Conservation (phyloP, 1,140 invertebrate genomes). For the Drosophila pseudoananassae region DNA sequence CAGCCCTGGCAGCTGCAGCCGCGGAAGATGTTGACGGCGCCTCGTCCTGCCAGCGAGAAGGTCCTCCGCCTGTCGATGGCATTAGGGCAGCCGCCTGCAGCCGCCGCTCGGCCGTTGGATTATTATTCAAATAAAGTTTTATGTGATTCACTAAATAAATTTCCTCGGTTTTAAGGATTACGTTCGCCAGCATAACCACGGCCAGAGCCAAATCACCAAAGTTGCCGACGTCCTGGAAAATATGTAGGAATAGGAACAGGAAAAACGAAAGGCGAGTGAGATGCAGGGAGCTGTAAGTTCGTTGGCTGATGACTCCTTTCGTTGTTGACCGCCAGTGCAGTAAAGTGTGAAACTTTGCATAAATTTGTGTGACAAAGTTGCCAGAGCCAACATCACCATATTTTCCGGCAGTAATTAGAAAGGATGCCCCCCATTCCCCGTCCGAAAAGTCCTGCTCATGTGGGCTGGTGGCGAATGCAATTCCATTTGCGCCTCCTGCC, state of each 20-base stretch:
- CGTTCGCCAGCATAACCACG: constrained; percentile 80
- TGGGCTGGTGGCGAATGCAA: constrained; percentile 45
- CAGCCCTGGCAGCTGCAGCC: constrained; percentile 68
- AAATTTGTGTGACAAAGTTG: constrained; percentile 74
- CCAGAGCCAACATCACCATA: constrained; percentile 73
- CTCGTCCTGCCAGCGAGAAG: constrained; percentile 58
- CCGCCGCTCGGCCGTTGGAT: constrained; percentile 61
- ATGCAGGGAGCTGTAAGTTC: constrained; percentile 24
- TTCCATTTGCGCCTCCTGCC: constrained; percentile 49
- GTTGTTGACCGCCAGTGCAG: constrained; percentile 58
- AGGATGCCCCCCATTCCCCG: constrained; percentile 16
- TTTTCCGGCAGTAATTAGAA: constrained; percentile 75
- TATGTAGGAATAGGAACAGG: not conserved
- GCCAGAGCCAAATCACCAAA: constrained; percentile 83
- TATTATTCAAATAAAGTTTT: constrained; percentile 84
- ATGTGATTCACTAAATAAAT: constrained; percentile 84
- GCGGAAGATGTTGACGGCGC: constrained; percentile 77
- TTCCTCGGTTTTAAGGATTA: constrained; percentile 83
- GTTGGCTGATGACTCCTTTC: constrained; percentile 45
- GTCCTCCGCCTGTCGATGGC: constrained; percentile 15
- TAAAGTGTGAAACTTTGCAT: constrained; percentile 80
- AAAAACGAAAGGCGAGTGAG: not conserved
- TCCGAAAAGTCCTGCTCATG: constrained; percentile 12
- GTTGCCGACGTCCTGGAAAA: constrained; percentile 73
- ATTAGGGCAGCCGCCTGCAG: constrained; percentile 19